Conservation (phyloP, 2,797 vertebrate species). For the Basileuterus tristriatus region DNA sequence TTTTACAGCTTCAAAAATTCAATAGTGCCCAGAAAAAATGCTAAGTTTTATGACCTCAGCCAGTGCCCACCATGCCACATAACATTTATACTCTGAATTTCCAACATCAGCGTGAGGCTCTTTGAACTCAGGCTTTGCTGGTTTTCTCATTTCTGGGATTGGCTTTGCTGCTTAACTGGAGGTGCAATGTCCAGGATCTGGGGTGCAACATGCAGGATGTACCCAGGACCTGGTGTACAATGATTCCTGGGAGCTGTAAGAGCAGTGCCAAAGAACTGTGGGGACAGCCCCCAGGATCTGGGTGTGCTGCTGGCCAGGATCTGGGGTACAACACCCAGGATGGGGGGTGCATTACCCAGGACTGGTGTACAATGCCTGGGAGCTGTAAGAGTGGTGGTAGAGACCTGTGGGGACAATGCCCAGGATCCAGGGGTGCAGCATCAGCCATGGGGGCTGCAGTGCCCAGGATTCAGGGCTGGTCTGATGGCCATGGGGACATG, state of each 20-base stretch:
- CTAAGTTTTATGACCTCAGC: not conserved
- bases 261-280: rapidly evolving
- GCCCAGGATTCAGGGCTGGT: not conserved
- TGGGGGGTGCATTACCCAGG: too few species aligned
- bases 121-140: not conserved
- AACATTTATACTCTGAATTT: not conserved
- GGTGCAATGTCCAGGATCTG: rapidly evolving
- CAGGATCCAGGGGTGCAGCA: not conserved
- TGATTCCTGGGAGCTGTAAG: not conserved
- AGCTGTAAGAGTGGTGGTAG: too few species aligned
- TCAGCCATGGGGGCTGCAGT: too few species aligned
- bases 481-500: too few species aligned
- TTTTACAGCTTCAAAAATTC: constrained; percentile 25
- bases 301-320: not conserved
- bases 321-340: too few species aligned
- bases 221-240: rapidly evolving
- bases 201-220: too few species aligned
- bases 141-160: not conserved
- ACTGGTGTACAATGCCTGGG: rapidly evolving
- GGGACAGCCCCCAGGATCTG: rapidly evolving
- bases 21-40: not conserved
- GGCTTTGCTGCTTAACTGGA: not conserved
- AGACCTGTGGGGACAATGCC: rapidly evolving
- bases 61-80: not conserved
- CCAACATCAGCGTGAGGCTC: not conserved